Evolutionary conservation across 92 coral and sea anemone species (phyloP), one percentile per base, ranked within the genome.

Genomic region (Epizoanthus illoricatus): DNA sequence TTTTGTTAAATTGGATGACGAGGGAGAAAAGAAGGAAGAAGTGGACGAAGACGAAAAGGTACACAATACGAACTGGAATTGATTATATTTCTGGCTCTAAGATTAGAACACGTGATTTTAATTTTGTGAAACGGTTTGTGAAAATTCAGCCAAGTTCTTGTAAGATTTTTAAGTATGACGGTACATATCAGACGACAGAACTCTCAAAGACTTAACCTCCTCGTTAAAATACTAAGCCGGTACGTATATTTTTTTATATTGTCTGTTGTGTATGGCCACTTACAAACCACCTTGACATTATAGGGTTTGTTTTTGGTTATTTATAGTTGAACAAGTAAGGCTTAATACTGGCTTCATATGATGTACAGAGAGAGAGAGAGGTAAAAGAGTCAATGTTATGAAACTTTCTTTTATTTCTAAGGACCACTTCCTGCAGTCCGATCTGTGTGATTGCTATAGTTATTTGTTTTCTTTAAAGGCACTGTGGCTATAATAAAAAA

Each of bases 1-100:
- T 43, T 78, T 63, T 16, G 82, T 78, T 11, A 78, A 78, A 49
- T 24, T 78, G 69, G 82, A 78, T 62, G 82, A 78, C 42, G 82
- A 62, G 16, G 72, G 60, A 47, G 49, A 63, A 36, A 62, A 23
- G 20, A n/a, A 47, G 8, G 81, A 76, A 41, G 57, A 61, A 0
- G n/a, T 61, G 15, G 58, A 42, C 7, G 58, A 62, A 5, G 82
- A 78, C 33, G 71, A 78, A 78, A 78, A 78, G 82, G 82, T 78
- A 75, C 18, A 12, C 20, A 47, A 4, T 5, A 8, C 79, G 21
- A 24, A 23, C 59, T 7, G 8, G 16, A 23, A 39, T 4, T 68
- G 12, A 68, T 68, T 68, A 33, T 52, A 13, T 36, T 39, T 39
- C 52, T 68, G 6, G 73, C 47, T 39, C 7, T 39, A 8, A 33